Conservation (phyloP, 2,113 vertebrate species). For the Climacteris rufus region DNA sequence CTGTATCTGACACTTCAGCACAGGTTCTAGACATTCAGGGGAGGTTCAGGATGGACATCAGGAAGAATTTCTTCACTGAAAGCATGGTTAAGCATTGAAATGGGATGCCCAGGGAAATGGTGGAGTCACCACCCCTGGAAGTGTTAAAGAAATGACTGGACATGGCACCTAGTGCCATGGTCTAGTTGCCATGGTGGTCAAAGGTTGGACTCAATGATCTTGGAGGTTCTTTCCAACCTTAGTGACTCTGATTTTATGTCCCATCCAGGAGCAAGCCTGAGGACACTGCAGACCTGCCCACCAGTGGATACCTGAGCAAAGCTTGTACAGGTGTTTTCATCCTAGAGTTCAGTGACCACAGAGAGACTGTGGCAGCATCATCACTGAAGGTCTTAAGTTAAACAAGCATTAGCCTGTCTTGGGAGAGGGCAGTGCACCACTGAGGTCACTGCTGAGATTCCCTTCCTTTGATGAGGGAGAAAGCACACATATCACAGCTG, state of each 20-base stretch:
- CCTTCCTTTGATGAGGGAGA: neutral
- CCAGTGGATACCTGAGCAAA: neutral
- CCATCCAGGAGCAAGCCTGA: neutral
- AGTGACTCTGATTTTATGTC: neutral
- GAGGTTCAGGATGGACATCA: neutral
- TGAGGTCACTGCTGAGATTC: neutral
- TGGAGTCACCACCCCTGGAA: neutral
- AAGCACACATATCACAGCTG: fast-evolving
- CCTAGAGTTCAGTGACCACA: fast-evolving
- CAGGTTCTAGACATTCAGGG: neutral
- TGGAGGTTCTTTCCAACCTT: neutral
- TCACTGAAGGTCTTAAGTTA: neutral
- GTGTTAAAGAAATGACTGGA: neutral
- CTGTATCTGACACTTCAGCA: neutral
- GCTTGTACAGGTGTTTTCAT: neutral
- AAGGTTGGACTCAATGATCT: neutral
- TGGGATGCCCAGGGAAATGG: neutral
- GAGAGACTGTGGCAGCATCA: neutral
- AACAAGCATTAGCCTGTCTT: neutral
- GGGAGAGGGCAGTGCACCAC: neutral
- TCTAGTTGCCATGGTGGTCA: neutral
- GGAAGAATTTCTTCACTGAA: neutral
- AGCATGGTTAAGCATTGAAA: neutral
- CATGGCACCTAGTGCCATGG: fast-evolving
- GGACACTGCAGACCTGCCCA: neutral